Evolutionary conservation across 2,113 vertebrate genomes (phyloP).

Genomic region (Oryzias curvinotus): DNA sequence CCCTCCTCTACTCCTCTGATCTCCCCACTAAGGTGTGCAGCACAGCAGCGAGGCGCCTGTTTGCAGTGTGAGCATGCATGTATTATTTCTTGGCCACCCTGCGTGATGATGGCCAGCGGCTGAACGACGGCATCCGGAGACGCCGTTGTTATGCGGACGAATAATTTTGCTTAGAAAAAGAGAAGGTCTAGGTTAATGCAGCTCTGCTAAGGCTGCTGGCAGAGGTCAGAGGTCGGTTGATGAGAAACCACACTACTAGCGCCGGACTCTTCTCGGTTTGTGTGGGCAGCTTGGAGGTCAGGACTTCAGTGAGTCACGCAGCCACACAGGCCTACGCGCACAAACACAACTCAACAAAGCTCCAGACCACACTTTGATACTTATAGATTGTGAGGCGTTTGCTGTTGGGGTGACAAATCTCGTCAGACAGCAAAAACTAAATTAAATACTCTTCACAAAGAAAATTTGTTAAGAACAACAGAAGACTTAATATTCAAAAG

Average conservation of each 20-base stretch:
- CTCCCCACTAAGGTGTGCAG: constrained; percentile 29
- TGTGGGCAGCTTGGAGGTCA: constrained; percentile 65
- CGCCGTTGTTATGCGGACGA: constrained; percentile 33
- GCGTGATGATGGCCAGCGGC: constrained; percentile 9
- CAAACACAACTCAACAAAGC: constrained; percentile 12
- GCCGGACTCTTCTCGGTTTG: constrained; percentile 23
- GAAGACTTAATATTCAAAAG: too few species aligned
- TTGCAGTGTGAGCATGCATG: constrained; percentile 55
- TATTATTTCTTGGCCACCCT: constrained; percentile 37
- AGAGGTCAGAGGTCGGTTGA: constrained; percentile 50
- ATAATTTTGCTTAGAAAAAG: constrained; percentile 40
- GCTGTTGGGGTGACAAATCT: constrained; percentile 9
- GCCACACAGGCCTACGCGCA: constrained; percentile 37
- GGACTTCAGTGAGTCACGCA: constrained; percentile 60
- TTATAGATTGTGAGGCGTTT: neutral
- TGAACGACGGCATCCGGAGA: constrained; percentile 20
- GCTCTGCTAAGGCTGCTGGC: constrained; percentile 56
- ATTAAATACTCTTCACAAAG: constrained; percentile 35
- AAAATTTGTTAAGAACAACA: too few species aligned
- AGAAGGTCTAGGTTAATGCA: constrained; percentile 56
- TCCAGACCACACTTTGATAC: constrained; percentile 30
- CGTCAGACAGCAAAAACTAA: constrained; percentile 29
- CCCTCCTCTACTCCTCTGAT: constrained; percentile 32
- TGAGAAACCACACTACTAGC: constrained; percentile 58
- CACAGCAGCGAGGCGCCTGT: constrained; percentile 17